phyloP scores from a whole-genome alignment of 2,113 vertebrate genomes.

The Heteronetta atricapilla region DNA sequence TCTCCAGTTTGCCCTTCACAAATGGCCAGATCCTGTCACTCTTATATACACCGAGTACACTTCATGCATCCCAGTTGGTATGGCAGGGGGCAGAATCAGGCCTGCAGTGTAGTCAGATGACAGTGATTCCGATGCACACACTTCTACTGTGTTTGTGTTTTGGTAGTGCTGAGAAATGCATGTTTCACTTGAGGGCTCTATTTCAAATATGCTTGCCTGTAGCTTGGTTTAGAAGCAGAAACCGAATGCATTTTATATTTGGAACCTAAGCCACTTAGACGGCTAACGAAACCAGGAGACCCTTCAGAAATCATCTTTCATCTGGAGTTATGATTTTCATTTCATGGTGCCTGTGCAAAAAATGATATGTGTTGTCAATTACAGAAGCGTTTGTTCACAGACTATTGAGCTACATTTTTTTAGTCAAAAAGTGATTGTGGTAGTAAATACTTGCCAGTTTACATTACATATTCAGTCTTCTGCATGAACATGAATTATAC shows the following conservation, averaged over 20 bases:
- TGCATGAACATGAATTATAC: not conserved
- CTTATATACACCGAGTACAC: not conserved
- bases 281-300: not conserved
- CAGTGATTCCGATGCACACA: rapidly evolving
- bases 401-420: not conserved
- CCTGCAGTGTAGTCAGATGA: not conserved
- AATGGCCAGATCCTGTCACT: not conserved
- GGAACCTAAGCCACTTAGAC: not conserved
- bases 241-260: not conserved
- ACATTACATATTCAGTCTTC: not conserved
- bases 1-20: not conserved
- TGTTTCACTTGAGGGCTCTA: not conserved
- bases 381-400: not conserved
- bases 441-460: slow-evolving; percentile 6
- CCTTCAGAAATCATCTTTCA: not conserved
- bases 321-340: not conserved
- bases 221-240: not conserved
- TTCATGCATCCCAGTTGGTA: not conserved
- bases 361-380: slow-evolving; percentile 33
- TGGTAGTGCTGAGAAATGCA: not conserved
- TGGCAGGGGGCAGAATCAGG: not conserved
- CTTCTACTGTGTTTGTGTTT: not conserved
- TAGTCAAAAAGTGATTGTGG: not conserved
- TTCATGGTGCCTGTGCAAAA: not conserved
- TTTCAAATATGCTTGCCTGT: not conserved